Conservation (phyloP, 2,888 invertebrate genomes). For the Ferrisia virgata region DNA sequence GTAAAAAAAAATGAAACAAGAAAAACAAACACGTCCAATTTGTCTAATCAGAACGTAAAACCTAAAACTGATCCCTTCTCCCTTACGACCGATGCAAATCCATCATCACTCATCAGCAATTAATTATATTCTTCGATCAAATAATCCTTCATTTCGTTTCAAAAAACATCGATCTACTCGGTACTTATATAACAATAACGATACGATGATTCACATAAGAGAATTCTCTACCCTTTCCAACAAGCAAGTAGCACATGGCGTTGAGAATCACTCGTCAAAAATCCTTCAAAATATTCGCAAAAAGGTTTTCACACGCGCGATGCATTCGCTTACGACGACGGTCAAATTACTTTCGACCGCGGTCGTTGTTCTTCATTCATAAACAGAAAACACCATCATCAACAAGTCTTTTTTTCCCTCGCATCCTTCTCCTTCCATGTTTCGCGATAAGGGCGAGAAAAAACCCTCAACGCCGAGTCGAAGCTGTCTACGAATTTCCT, state of each 20-base stretch:
- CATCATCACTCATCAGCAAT: too few species aligned
- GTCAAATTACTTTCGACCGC: slow-evolving; percentile 12
- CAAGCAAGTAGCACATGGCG: background rate
- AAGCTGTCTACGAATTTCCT: slow-evolving; percentile 16
- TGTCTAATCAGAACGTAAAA: too few species aligned
- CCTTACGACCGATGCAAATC: too few species aligned
- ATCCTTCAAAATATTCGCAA: background rate
- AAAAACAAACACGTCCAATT: too few species aligned
- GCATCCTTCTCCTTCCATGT: background rate
- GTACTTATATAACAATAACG: too few species aligned
- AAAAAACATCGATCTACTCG: too few species aligned
- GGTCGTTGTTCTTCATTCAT: slow-evolving; percentile 19
- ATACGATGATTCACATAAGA: too few species aligned
- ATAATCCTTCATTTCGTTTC: too few species aligned
- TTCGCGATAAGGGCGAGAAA: background rate
- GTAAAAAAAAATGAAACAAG: too few species aligned
- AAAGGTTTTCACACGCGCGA: slow-evolving; percentile 20
- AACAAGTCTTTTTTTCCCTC: slow-evolving; percentile 6
- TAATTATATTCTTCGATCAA: too few species aligned
- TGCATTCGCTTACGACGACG: background rate
- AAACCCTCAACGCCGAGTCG: background rate
- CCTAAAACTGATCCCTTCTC: too few species aligned
- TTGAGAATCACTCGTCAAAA: slow-evolving; percentile 1
- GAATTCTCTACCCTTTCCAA: background rate
- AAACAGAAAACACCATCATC: slow-evolving; percentile 30